Evolutionary conservation across 2,797 vertebrate species (phyloP), one percentile per base, ranked within the genome.

Genomic region (Zenarchopterus dispar): DNA sequence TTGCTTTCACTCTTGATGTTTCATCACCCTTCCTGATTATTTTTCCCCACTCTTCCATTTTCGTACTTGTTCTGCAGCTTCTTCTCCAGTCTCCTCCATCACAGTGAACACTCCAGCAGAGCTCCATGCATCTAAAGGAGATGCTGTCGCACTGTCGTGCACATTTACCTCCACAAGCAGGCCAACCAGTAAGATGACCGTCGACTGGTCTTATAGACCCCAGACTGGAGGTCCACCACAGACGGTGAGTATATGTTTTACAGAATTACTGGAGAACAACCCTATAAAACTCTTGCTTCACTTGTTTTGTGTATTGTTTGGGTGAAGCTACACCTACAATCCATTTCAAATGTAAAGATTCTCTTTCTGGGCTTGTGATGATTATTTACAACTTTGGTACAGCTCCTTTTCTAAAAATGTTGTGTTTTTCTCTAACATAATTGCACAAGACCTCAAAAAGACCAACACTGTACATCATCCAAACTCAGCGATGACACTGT

Each of bases 191-290:
- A 93, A 73, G 56, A 93, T 97, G 82, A 89, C 80, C 0, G 88
- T 98, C 0, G 94, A 97, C 88, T 99, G 97, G 97, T 94, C 94
- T 0, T 98, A 95, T 36, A 92, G 89, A 6, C 92, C 94, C 0
- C 75, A 88, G 51, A 42, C 69, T 0, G 95, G 95, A 10, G 95
- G 96, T 0, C 85, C 63, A 0, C 88, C 94, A 17, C 86, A 92
- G 42, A 59, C 73, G 1, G 91, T 92, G 77, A 90, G 89, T 87
- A 36, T 6, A 53, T 19, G 0, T 36, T 47, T 39, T 41, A 47
- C 16, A 26, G 0, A 51, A 24, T 45, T 0, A 58, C 33, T 54
- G 8, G 6, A 10, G 42, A 28, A 31, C 9, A 44, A 50, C 6
- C 4, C 28, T 45, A 31, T 2, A 43, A 18, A 52, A 19, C 6